Percentiles rank a stretch among this genome's conserved stretches.
These are phyloP conservation scores for Thermophis baileyi DNA, from an alignment of 2,113 vertebrate genomes.

Conservation along the genomic window DNA sequence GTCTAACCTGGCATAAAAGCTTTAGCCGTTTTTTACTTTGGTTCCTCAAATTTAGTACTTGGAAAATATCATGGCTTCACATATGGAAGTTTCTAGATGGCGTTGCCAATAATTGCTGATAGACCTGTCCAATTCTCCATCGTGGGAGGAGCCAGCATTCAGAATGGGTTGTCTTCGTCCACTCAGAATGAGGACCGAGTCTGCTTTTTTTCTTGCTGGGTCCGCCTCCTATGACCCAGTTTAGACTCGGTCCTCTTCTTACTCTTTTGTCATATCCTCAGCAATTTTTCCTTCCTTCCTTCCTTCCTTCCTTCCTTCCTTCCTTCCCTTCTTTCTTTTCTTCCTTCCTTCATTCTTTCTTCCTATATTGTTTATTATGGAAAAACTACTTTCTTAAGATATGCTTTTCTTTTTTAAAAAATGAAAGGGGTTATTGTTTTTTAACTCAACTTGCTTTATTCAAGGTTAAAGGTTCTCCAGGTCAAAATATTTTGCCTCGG, in stretches of 20 bases:
- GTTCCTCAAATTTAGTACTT: background rate
- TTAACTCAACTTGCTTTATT: slow-evolving; percentile 70
- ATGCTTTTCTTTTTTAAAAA: background rate
- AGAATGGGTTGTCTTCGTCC: too few relatives aligned
- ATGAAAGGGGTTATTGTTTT: slow-evolving; percentile 67
- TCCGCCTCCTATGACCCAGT: too few relatives aligned
- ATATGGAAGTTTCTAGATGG: background rate
- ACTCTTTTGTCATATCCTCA: background rate
- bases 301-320: background rate
- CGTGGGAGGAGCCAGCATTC: too few relatives aligned
- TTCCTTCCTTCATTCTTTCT: background rate
- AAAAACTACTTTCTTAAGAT: slow-evolving; percentile 55
- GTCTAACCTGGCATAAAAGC: too few relatives aligned
- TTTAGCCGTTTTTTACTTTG: background rate
- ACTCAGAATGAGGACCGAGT: too few relatives aligned
- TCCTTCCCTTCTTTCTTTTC: background rate
- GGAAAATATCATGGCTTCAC: background rate
- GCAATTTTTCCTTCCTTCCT: background rate
- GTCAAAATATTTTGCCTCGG: slow-evolving; percentile 74
- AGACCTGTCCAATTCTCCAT: too few relatives aligned
- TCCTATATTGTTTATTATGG: slow-evolving; percentile 56
- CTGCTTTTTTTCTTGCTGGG: too few relatives aligned
- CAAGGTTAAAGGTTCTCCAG: slow-evolving; percentile 71
- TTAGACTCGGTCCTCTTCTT: too few relatives aligned
- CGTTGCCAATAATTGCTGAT: too few relatives aligned